Conservation (phyloP, 2,888 invertebrate species). For the Autographa gamma region DNA sequence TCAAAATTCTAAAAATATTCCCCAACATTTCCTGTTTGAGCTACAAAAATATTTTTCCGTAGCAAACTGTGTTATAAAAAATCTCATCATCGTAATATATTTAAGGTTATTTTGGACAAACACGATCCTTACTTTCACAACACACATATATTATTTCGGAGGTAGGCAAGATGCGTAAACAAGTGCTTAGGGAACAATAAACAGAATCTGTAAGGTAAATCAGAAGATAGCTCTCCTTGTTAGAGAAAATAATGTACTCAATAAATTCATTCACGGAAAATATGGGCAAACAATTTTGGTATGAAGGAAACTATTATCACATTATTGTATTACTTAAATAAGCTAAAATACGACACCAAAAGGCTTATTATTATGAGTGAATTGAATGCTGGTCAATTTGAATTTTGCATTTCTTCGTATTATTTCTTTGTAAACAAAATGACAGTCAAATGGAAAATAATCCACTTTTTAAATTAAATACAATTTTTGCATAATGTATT, state of each 20-base stretch:
- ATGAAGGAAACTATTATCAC: not conserved
- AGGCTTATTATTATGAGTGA: no score
- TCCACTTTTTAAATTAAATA: no score
- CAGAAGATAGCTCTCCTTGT: constrained; percentile 2
- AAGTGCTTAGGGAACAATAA: constrained; percentile 17
- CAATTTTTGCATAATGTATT: no score
- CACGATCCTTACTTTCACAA: constrained; percentile 27
- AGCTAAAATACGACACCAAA: no score
- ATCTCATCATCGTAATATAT: constrained; percentile 4
- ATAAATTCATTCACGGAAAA: not conserved
- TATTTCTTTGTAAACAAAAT: no score
- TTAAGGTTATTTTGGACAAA: constrained; percentile 4
- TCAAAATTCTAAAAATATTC: no score
- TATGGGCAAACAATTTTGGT: not conserved
- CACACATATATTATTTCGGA: constrained; percentile 6
- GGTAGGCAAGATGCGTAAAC: constrained; percentile 4
- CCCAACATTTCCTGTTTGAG: no score
- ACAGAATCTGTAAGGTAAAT: constrained; percentile 20
- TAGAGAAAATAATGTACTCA: constrained; percentile 2
- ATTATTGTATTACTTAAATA: no score
- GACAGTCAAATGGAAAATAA: no score
- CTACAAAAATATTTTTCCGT: no score
- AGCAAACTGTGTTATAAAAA: not conserved
- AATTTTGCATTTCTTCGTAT: no score
- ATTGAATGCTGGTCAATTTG: no score